phyloP scores from a whole-genome alignment of 1,140 invertebrate genomes.

The Pseudomyrmex cubaensis region DNA sequence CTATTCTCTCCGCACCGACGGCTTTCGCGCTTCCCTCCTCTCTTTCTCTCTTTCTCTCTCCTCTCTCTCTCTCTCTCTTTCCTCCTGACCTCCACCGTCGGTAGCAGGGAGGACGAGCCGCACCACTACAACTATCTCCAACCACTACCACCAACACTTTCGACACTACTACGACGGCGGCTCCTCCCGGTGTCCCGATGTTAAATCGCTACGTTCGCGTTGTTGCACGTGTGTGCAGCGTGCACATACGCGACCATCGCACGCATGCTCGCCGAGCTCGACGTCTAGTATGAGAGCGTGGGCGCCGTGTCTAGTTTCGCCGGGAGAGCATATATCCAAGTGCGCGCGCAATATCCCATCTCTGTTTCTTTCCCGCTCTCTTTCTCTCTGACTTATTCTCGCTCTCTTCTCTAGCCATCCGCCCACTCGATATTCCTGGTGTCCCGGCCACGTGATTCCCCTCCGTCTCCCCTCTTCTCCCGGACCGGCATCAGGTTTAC shows the following conservation, averaged over 20 bases:
- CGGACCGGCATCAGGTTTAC: constrained; percentile 34
- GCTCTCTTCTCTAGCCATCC: constrained; percentile 63
- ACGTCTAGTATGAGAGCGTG: constrained; percentile 30
- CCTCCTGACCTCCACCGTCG: constrained; percentile 51
- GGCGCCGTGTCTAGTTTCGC: constrained; percentile 34
- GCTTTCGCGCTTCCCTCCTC: background rate
- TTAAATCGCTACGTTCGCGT: constrained; percentile 62
- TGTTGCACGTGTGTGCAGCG: constrained; percentile 33
- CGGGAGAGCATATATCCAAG: constrained; percentile 49
- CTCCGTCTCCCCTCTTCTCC: constrained; percentile 30
- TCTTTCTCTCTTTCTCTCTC: constrained; percentile 45
- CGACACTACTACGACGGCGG: constrained; percentile 45
- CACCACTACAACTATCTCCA: constrained; percentile 38
- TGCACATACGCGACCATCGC: constrained; percentile 46
- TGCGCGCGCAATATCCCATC: constrained; percentile 69
- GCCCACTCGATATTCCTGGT: constrained; percentile 70
- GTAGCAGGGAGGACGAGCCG: constrained; percentile 58
- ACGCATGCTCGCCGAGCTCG: constrained; percentile 65
- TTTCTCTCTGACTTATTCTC: constrained; percentile 4
- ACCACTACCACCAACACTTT: background rate
- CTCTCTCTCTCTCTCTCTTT: constrained; percentile 42
- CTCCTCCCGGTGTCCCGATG: constrained; percentile 16
- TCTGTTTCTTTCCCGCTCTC: constrained; percentile 31
- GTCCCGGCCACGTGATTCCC: constrained; percentile 67
- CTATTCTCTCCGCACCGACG: constrained; percentile 61